Conservation (phyloP, 2,797 vertebrate species). For the Crenuchus spilurus region DNA sequence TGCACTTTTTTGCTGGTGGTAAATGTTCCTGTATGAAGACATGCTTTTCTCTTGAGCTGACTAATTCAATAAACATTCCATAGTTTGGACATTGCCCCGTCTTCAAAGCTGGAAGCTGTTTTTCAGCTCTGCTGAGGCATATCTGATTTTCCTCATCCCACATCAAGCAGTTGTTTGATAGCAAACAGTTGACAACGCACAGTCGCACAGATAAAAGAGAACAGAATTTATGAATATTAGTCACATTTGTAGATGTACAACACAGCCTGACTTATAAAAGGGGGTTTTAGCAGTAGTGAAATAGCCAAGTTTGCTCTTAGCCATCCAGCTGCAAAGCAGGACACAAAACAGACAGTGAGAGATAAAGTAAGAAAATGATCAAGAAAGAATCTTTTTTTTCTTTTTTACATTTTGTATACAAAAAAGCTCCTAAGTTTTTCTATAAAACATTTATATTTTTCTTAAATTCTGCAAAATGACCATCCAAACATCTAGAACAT, state of each 20-base stretch:
- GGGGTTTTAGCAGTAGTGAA: neutral
- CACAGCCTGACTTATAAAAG: neutral
- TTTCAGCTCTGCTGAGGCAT: constrained; percentile 22
- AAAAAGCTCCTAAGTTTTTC: too few relatives aligned
- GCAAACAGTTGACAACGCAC: constrained; percentile 14
- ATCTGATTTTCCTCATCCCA: constrained; percentile 25
- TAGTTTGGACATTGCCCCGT: constrained; percentile 43
- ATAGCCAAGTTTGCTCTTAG: constrained; percentile 1
- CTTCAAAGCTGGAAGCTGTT: constrained; percentile 27
- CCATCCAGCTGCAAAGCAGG: neutral
- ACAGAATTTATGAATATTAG: constrained; percentile 21
- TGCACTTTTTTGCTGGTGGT: constrained; percentile 23
- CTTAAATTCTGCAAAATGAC: too few relatives aligned
- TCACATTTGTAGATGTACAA: constrained; percentile 15
- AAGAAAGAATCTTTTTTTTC: constrained; percentile 39
- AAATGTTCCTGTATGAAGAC: constrained; percentile 36
- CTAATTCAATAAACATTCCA: constrained; percentile 57
- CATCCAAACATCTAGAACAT: too few relatives aligned
- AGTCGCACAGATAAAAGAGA: constrained; percentile 10
- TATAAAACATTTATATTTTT: too few relatives aligned
- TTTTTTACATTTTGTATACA: too few relatives aligned
- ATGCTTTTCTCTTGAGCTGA: constrained; percentile 37
- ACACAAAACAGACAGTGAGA: constrained; percentile 21
- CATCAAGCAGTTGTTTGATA: constrained; percentile 30
- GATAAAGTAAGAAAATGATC: constrained; percentile 38